Conservation (phyloP, 2,888 invertebrate genomes). For the Orthonevra nobilis region DNA sequence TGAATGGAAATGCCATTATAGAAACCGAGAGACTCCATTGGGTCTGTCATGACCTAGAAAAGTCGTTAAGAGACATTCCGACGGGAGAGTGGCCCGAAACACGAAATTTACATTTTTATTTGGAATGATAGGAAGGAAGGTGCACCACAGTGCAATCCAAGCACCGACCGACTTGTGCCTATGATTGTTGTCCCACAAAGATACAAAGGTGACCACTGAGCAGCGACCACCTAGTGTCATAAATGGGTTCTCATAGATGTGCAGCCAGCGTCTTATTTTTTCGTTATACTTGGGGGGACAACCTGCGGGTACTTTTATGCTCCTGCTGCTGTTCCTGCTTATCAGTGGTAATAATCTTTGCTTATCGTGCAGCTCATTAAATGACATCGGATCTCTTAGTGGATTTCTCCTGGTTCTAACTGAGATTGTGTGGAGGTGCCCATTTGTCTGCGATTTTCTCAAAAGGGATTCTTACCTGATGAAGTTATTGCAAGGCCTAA, state of each 20-base stretch:
- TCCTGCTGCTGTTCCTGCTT: constrained; percentile 50
- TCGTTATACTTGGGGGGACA: neutral
- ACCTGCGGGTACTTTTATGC: constrained; percentile 47
- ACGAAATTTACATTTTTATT: constrained; percentile 70
- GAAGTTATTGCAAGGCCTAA: constrained; percentile 29
- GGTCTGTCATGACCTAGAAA: constrained; percentile 69
- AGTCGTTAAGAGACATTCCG: constrained; percentile 58
- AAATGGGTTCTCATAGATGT: constrained; percentile 9
- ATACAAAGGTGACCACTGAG: constrained; percentile 30
- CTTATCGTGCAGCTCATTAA: constrained; percentile 64
- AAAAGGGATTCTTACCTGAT: constrained; percentile 2
- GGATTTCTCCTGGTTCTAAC: neutral
- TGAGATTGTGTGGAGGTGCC: constrained; percentile 42
- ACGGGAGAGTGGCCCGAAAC: constrained; percentile 19
- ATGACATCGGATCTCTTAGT: constrained; percentile 55
- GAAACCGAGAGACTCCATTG: constrained; percentile 56
- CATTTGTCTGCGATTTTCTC: constrained; percentile 57
- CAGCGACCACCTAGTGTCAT: constrained; percentile 64
- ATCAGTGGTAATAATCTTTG: constrained; percentile 54
- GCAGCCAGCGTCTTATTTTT: neutral
- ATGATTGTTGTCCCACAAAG: constrained; percentile 12
- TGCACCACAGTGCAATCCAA: no score
- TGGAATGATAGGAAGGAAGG: constrained; percentile 38
- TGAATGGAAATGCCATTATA: constrained; percentile 44
- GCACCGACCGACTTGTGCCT: constrained; percentile 17